A percentile compares a stretch with the other conserved stretches of the same genome.
Evolutionary conservation across 2,888 invertebrate species (phyloP).

Genomic region (Drosophila macrothrix): DNA sequence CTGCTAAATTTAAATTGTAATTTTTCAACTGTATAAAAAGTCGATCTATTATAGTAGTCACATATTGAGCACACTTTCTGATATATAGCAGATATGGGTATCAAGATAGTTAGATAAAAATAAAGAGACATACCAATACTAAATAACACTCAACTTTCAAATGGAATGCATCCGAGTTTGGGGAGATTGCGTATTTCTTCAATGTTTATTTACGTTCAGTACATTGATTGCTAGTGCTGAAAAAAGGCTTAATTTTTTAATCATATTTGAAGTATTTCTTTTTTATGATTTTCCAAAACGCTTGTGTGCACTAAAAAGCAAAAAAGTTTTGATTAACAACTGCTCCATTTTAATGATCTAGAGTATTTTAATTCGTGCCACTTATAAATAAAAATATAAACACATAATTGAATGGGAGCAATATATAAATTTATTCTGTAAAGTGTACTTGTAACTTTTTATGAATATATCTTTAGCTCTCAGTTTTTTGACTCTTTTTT

Average conservation of each 20-base stretch:
- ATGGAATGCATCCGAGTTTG: neutral
- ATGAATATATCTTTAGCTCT: neutral
- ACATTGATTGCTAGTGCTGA: neutral
- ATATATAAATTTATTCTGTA: neutral
- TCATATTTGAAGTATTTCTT: neutral
- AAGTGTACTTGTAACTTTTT: neutral
- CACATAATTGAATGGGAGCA: neutral
- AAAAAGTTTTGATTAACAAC: neutral
- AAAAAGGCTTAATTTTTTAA: neutral
- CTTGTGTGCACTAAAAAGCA: neutral
- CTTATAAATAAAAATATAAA: neutral
- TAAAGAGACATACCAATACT: neutral
- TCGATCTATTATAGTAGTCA: neutral
- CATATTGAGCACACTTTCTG: neutral
- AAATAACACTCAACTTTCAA: neutral
- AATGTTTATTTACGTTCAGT: neutral
- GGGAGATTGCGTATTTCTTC: neutral
- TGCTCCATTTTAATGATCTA: neutral
- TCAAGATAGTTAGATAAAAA: neutral
- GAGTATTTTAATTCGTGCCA: neutral
- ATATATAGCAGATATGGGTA: neutral
- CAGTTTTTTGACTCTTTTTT: neutral
- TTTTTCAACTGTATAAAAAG: neutral
- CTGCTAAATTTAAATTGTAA: neutral
- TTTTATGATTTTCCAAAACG: neutral